Conservation (phyloP, 2,113 vertebrate species). For the Neofelis nebulosa region DNA sequence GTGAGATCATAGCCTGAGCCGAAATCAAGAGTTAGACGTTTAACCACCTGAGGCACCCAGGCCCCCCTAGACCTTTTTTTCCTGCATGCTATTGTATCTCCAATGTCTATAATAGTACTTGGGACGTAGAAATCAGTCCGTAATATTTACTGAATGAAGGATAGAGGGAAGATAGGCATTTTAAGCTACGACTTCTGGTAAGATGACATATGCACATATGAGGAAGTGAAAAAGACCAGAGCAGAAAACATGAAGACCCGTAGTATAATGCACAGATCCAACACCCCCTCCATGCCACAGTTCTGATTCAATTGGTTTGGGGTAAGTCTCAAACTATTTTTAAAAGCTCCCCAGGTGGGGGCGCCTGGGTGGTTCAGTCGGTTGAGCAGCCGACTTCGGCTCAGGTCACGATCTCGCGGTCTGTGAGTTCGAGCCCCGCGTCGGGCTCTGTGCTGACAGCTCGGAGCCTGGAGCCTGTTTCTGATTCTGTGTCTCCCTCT, state of each 20-base stretch:
- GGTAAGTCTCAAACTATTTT: neutral
- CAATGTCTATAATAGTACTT: neutral
- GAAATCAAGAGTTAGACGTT: too few relatives aligned
- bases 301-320: neutral
- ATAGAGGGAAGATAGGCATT: neutral
- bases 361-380: too few relatives aligned
- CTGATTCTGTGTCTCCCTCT: too few relatives aligned
- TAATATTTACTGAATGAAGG: constrained; percentile 21
- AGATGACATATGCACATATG: neutral
- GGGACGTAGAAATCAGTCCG: neutral
- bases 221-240: neutral
- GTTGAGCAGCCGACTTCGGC: too few relatives aligned
- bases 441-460: too few relatives aligned
- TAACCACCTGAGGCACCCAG: too few relatives aligned
- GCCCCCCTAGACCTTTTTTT: too few relatives aligned
- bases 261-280: neutral
- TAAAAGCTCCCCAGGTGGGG: neutral
- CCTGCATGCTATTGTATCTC: neutral
- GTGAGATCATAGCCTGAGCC: too few relatives aligned
- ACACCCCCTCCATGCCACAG: neutral
- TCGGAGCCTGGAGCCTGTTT: too few relatives aligned
- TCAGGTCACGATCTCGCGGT: too few relatives aligned
- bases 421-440: too few relatives aligned
- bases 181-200: constrained; percentile 19
- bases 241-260: neutral